Percentiles rank a stretch among this genome's conserved stretches.
These are phyloP conservation scores for Lepas anatifera DNA, from an alignment of 2,888 invertebrate genomes.

Conservation along the genomic window DNA sequence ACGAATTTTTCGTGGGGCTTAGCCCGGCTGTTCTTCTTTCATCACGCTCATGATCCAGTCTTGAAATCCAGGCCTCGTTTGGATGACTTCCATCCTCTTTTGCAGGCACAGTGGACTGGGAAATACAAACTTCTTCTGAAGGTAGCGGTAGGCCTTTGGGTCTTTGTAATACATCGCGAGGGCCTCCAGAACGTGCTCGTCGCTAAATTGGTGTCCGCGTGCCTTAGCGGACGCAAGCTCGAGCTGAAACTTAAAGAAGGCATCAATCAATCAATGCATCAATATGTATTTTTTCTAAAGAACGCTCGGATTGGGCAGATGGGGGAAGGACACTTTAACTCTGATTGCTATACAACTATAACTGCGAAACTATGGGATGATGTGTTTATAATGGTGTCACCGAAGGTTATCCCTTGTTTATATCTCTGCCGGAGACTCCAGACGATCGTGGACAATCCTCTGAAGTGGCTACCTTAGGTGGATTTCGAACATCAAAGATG, in stretches of 20 bases:
- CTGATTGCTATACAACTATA: too few relatives aligned
- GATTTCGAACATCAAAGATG: too few relatives aligned
- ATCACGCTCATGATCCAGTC: not conserved
- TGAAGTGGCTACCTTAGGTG: too few relatives aligned
- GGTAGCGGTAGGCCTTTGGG: not conserved
- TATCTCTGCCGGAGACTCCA: too few relatives aligned
- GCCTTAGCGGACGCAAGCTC: not conserved
- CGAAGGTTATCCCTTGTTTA: too few relatives aligned
- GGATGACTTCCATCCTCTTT: not conserved
- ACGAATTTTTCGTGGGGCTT: not conserved
- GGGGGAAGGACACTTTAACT: too few relatives aligned
- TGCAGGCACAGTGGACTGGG: not conserved
- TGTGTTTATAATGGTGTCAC: too few relatives aligned
- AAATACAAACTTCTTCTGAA: not conserved
- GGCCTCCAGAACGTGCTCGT: not conserved
- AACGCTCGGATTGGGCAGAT: too few relatives aligned
- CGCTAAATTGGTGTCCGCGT: not conserved
- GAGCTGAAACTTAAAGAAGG: not conserved
- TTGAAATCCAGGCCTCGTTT: not conserved
- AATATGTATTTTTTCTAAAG: too few relatives aligned
- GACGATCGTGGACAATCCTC: too few relatives aligned
- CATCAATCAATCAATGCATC: too few relatives aligned
- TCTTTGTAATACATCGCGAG: not conserved
- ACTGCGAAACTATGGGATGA: too few relatives aligned
- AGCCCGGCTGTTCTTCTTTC: not conserved